These are phyloP conservation scores for Bombus sibiricus DNA, from an alignment of 1,140 invertebrate species.

Conservation along the genomic window DNA sequence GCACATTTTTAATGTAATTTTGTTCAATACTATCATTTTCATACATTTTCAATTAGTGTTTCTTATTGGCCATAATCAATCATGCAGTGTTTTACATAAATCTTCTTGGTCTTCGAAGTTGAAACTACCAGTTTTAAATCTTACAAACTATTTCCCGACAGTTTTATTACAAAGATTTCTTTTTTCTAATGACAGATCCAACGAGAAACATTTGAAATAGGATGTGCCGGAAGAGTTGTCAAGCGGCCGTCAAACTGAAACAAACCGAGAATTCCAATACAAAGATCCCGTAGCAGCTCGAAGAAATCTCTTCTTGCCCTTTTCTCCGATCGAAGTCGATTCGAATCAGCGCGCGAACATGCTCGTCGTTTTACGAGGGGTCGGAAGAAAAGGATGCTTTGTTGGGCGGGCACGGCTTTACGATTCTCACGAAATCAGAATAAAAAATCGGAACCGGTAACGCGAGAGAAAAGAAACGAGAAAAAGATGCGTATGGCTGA, in stretches of 20 bases:
- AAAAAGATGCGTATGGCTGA: constrained; percentile 3
- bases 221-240: neutral
- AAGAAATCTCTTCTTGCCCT: neutral
- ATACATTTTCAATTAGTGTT: no score
- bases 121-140: no score
- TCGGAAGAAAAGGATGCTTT: constrained; percentile 33
- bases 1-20: no score
- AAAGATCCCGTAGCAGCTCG: neutral
- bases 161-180: no score
- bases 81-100: no score
- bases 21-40: no score
- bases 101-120: no score
- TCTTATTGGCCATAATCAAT: no score
- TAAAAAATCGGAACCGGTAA: constrained; percentile 59
- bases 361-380: constrained; percentile 3
- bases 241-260: neutral
- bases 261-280: neutral
- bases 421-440: constrained; percentile 57
- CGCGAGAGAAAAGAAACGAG: neutral
- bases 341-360: neutral
- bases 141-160: no score
- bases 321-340: neutral
- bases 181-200: no score
- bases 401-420: constrained; percentile 22
- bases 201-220: no score